Evolutionary conservation across 2,888 invertebrate species (phyloP), one percentile per base, ranked within the genome.

Genomic region (Meganola albula): DNA sequence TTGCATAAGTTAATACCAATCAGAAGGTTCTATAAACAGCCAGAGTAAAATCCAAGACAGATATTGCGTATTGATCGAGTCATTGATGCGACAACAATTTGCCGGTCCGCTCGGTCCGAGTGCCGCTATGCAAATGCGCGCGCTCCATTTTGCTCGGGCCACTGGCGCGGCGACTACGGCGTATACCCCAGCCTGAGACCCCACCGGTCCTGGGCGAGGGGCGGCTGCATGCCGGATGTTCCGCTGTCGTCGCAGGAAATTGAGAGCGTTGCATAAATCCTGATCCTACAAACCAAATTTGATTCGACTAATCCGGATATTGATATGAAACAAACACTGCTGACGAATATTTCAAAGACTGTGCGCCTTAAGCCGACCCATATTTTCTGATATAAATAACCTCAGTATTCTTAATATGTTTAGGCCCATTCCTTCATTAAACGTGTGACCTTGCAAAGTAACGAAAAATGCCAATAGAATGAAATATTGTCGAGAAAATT

Each of bases 211-310:
- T 36, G 41, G 46, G 38, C 49, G 27, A 38, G 29, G 51, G 53
- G 51, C 56, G 39, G 48, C 46, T 66, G 69, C 71, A 72, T 62
- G 71, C 74, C 82, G 84, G 82, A 82, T 79, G 79, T 74, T 73
- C 70, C 69, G 69, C 69, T 80, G 78, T 79, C 78, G 74, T 79
- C 76, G 73, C 79, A 82, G 84, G 84, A 85, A 85, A 84, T 85
- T 84, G 84, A 80, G 80, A 83, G 69, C 76, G 73, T 76, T 79
- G 82, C 84, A 85, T 79, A 83, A 83, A 84, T 80, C 75, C 75
- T 73, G 74, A 79, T 82, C 74, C 74, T 74, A 72, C 79, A 74
- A 82, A 77, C 76, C 76, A 77, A 84, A 85, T 83, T 83, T 77
- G 80, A 79, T 82, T 79, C 77, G 51, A 71, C 74, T 82, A 83